phyloP scores from a whole-genome alignment of 1,140 invertebrate genomes.

The Diorhabda elongata region DNA sequence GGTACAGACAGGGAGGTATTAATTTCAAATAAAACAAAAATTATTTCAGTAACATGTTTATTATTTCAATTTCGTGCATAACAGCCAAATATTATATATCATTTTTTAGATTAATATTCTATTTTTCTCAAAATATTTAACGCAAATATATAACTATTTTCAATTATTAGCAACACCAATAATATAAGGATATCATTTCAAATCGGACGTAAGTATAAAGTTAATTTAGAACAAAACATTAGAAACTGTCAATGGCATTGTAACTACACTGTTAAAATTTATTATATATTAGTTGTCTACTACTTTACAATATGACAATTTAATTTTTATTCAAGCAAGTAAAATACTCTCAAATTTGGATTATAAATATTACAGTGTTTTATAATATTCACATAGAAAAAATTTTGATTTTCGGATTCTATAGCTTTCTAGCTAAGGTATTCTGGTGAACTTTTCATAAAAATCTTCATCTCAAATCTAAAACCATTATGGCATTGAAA shows the following conservation, averaged over 20 bases:
- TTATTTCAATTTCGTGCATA: slow-evolving; percentile 28
- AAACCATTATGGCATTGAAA: too few species aligned
- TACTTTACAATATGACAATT: not conserved
- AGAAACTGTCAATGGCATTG: slow-evolving; percentile 6
- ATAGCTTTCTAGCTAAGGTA: too few species aligned
- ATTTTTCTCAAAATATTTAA: slow-evolving; percentile 20
- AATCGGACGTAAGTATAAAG: not conserved
- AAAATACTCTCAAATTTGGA: too few species aligned
- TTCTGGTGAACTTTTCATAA: too few species aligned
- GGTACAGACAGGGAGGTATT: too few species aligned
- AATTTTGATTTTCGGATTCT: too few species aligned
- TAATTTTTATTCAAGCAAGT: too few species aligned
- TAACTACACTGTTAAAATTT: not conserved
- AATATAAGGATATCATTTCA: slow-evolving; percentile 6
- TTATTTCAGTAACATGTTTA: slow-evolving; percentile 19
- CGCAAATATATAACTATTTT: slow-evolving; percentile 21
- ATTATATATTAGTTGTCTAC: not conserved
- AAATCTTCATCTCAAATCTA: too few species aligned
- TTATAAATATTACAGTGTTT: too few species aligned
- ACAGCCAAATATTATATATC: slow-evolving; percentile 27
- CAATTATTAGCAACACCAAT: slow-evolving; percentile 10
- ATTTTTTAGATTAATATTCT: not conserved
- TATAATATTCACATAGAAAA: too few species aligned
- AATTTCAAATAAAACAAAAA: slow-evolving; percentile 5
- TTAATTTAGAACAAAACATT: not conserved